Evolutionary conservation across 2,113 vertebrate genomes (phyloP).

Genomic region (Patagioenas fasciata): DNA sequence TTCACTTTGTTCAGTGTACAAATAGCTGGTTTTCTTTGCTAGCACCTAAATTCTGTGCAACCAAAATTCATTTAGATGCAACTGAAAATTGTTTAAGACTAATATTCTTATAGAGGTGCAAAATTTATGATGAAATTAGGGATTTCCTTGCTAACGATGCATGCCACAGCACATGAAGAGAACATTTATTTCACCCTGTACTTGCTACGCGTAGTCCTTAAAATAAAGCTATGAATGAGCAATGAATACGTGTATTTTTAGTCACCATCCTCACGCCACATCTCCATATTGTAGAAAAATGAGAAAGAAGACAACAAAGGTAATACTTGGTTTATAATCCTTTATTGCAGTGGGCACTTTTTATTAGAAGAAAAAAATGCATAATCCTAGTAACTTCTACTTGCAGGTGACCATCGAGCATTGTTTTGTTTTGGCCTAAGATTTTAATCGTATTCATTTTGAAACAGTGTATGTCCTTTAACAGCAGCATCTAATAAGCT

Average conservation of each 20-base stretch:
- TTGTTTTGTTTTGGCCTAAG: slow-evolving; percentile 78
- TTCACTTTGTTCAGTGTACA: neutral
- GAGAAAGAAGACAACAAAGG: neutral
- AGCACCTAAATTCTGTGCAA: neutral
- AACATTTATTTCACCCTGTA: neutral
- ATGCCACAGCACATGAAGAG: neutral
- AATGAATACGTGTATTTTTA: neutral
- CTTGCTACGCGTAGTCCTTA: neutral
- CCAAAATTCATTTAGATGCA: neutral
- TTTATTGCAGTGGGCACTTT: slow-evolving; percentile 90
- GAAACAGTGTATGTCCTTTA: slow-evolving; percentile 76
- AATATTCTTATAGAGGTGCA: neutral
- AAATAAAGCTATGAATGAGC: slow-evolving; percentile 54
- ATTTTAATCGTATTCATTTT: slow-evolving; percentile 62
- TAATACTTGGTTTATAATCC: slow-evolving; percentile 41
- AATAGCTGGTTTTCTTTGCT: neutral
- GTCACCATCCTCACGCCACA: neutral
- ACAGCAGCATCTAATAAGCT: slow-evolving; percentile 76
- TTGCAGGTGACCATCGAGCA: slow-evolving; percentile 86
- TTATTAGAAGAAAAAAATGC: slow-evolving; percentile 81
- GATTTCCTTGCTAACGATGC: neutral
- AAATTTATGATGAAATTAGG: neutral
- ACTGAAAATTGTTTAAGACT: neutral
- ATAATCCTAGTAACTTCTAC: slow-evolving; percentile 86
- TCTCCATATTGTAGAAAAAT: neutral